Evolutionary conservation across 2,888 invertebrate species (phyloP), one percentile per base, ranked within the genome.

Genomic region (Synanthedon myopaeformis): DNA sequence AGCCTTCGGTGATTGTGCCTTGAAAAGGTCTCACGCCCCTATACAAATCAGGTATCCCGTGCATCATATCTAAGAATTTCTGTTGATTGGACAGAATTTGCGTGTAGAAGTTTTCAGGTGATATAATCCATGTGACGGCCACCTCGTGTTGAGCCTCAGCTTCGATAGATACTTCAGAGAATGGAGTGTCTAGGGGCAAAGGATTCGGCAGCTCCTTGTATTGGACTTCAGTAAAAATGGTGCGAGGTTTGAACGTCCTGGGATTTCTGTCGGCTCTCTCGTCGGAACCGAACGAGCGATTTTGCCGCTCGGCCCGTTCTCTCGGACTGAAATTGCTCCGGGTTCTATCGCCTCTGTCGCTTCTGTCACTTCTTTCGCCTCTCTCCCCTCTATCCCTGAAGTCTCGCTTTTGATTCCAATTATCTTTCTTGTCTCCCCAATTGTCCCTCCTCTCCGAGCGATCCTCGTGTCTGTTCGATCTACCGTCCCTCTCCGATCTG

Each of bases 81-180:
- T 75, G 69, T 62, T 89, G 82, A 4, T 79, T 63, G 0, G 86
- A 82, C 51, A 89, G 67, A 14, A 89, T 77, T 63, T 92, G 92
- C 0, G 91, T 89, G 75, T 90, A 93, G 74, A 95, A 94, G 61
- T 90, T 90, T 57, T 90, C 89, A 0, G 94, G 94, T 57, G 92
- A 92, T 54, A 91, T 90, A 68, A 94, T 93, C 94, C 94, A 94
- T 2, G 92, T 91, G 45, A 94, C 88, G 2, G 89, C 84, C 0
- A 93, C 81, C 55, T 90, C 89, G 53, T 90, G 89, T 53, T 85
- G 89, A 0, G 80, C 76, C 13, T 89, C 90, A 1, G 84, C 69
- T 17, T 89, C 83, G 3, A 91, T 74, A 0, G 76, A 64, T 1
- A 82, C 79, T 4, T 86, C 79, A 0, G 61, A 54, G 77, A 90